Evolutionary conservation across 2,888 invertebrate species (phyloP).

Genomic region (Agonopterix alstromeriana): DNA sequence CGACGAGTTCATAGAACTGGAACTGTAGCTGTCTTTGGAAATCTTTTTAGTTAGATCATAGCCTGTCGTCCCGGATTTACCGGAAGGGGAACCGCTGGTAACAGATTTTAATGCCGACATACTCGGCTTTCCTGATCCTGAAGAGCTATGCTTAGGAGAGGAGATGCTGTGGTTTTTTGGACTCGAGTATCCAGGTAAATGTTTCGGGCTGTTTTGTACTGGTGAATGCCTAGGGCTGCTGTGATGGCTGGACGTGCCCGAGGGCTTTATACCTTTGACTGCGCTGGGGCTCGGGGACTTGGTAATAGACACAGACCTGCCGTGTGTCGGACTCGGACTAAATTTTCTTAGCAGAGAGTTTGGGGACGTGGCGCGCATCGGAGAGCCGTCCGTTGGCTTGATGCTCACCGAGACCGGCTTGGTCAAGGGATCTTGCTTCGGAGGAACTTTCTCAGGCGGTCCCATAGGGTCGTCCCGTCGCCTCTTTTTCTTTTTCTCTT

Average conservation of each 20-base stretch:
- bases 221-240: constrained; percentile 87
- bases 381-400: constrained; percentile 80
- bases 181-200: constrained; percentile 82
- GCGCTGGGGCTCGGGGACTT: constrained; percentile 75
- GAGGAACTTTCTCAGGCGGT: constrained; percentile 88
- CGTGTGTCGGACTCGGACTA: constrained; percentile 83
- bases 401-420: constrained; percentile 86
- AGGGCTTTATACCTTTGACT: constrained; percentile 58
- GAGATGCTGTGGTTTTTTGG: constrained; percentile 87
- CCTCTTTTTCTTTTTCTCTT: constrained; percentile 86
- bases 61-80: constrained; percentile 74
- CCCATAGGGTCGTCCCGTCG: constrained; percentile 87
- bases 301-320: constrained; percentile 79
- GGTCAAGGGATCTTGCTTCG: constrained; percentile 82
- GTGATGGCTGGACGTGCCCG: constrained; percentile 74
- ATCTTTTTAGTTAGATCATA: constrained; percentile 76
- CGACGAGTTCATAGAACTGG: constrained; percentile 47
- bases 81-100: constrained; percentile 81
- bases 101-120: constrained; percentile 92
- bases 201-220: constrained; percentile 86
- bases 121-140: constrained; percentile 89
- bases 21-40: constrained; percentile 63
- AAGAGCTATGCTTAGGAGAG: constrained; percentile 86
- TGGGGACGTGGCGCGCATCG: constrained; percentile 81
- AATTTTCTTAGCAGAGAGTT: constrained; percentile 81